Conservation (phyloP, 2,113 vertebrate species). For the Aramus guarauna region DNA sequence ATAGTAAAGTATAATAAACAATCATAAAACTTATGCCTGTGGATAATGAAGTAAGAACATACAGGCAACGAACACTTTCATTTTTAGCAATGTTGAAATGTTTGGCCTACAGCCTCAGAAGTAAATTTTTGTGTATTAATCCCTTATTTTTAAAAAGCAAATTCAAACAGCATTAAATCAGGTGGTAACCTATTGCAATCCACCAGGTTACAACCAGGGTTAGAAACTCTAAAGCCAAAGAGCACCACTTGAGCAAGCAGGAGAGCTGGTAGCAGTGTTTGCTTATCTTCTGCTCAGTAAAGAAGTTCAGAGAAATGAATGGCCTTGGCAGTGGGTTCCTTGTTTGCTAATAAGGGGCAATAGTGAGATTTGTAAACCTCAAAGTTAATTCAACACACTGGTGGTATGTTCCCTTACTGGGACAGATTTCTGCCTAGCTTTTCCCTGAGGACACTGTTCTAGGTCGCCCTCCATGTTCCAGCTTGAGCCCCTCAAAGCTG, state of each 20-base stretch:
- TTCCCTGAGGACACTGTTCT: not conserved
- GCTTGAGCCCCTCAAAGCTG: not conserved
- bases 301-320: not conserved
- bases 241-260: not conserved
- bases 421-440: not conserved
- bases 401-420: rapidly evolving
- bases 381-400: rapidly evolving
- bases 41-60: not conserved
- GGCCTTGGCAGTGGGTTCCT: not conserved
- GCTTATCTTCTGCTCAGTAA: not conserved
- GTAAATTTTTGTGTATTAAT: not conserved
- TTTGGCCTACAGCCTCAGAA: not conserved
- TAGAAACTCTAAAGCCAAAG: not conserved
- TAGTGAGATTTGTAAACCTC: not conserved
- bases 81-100: not conserved
- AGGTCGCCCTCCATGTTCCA: not conserved
- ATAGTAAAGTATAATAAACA: not conserved
- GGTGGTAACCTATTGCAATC: not conserved
- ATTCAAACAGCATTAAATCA: not conserved
- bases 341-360: not conserved
- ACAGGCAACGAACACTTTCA: not conserved
- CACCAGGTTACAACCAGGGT: not conserved
- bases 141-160: not conserved
- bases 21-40: not conserved
- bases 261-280: not conserved